Base-by-base conservation (phyloP, 2,888 invertebrate genomes). In the Dasypogon diadema region DNA sequence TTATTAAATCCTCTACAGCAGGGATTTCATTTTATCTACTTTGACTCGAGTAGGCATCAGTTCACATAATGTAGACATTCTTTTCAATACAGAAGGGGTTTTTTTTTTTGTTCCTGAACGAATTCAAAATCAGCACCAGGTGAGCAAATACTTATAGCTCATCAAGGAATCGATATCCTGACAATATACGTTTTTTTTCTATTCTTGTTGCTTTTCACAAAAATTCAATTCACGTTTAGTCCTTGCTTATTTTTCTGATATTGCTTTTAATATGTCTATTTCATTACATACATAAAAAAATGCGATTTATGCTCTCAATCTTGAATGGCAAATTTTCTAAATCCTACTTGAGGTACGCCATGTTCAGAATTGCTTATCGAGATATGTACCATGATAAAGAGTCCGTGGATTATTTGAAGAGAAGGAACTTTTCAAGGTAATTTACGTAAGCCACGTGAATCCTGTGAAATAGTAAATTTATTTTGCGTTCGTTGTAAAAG, bases 61-160 rank as follows among this genome's bases (percentile, higher is more conserved):
- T 21, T 21, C 18, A 51, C 5, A 21, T 21, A 51, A 51, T 51
- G 3, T 3, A 16, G 51, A 51, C 18, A 51, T 51, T 51, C 51
- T 51, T 21, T 51, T n/a, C 51, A 21, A 16, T 21, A 21, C 51
- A 6, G 4, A 16, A 51, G 16, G 51, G 18, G 14, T 16, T 51
- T 51, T 51, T 16, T 51, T 51, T 16, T 51, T 51, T 51, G 51
- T 51, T 16, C 51, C 21, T 51, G 6, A 51, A 51, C 18, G 51
- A 51, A 3, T 18, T n/a, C 16, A n/a, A 51, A 51, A 51, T 51
- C 14, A 51, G 16, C 21, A 51, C 51, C 51, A 51, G 51, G 16
- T 51, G 51, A 51, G 51, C 51, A 51, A 16, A 51, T 51, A 12
- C 51, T 51, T 51, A 51, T 51, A 18, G 51, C 21, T 51, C 21